Base-by-base conservation (phyloP, 1,140 invertebrate species). In the Macrobrachium nipponense region DNA sequence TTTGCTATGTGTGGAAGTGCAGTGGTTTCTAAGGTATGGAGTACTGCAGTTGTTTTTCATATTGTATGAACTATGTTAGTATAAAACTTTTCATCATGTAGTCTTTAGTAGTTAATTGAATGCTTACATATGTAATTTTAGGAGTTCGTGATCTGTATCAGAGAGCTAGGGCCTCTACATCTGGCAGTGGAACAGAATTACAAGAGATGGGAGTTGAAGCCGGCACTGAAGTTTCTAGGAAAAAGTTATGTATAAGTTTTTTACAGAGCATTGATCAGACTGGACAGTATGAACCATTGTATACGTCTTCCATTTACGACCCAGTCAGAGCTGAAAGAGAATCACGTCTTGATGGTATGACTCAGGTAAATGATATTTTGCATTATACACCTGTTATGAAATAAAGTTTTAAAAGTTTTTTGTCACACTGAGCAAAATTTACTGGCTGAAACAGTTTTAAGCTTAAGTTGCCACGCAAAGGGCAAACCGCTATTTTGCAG, bases 261-360 rank as follows among this genome's bases (percentile, higher is more conserved):
- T 70, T 89, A n/a, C 88, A 89, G 59, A 85, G 76, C 18, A 89
- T 89, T 36, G 88, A 89, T 51, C 88, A 89, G 60, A 81, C 82
- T 7, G 88, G 88, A 15, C 80, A 87, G 78, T 89, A 89, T 23
- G 88, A 89, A 44, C 84, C 81, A 0, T 43, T 89, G 18, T 89
- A 83, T 64, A 70, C 79, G 11, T 68, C 79, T 44, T 80, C 80
- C 5, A n/a, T 89, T 17, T 70, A 79, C 64, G 88, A 89, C 60
- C 88, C 88, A 44, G 77, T 83, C 43, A 84, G 80, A 20, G 70
- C 77, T 43, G 88, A 89, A 60, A 80, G 88, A n/a, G 77, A 72
- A 5, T 73, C 77, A 10, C 76, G 88, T 36, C 77, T 88, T 12
- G 83, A 88, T 62, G 27, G 72, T 18, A 72, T 88, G 64, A 88